Evolutionary conservation across 2,888 invertebrate genomes (phyloP).

Genomic region (Anodontia alba): DNA sequence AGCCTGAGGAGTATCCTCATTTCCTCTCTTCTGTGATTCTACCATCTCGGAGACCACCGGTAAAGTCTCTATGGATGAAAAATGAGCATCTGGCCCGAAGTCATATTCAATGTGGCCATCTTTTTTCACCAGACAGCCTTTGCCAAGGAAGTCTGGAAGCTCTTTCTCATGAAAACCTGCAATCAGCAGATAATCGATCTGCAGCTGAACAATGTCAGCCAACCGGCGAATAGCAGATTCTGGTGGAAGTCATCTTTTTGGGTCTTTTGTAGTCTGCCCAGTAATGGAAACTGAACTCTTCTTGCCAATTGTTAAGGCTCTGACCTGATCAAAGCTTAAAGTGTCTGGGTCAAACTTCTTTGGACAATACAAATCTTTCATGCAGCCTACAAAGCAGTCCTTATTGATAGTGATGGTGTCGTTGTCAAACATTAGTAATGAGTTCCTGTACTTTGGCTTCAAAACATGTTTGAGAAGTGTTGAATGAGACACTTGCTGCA

Average conservation of each 20-base stretch:
- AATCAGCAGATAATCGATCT: constrained; percentile 22
- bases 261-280: neutral
- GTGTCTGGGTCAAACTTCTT: neutral
- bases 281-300: neutral
- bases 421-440: neutral
- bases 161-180: constrained; percentile 4
- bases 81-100: neutral
- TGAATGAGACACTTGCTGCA: constrained; percentile 20
- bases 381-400: neutral
- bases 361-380: constrained; percentile 17
- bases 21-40: neutral
- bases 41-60: neutral
- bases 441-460: neutral
- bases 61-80: neutral
- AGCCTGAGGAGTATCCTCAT: neutral
- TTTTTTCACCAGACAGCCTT: neutral
- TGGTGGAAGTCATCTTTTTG: constrained; percentile 27
- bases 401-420: neutral
- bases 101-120: neutral
- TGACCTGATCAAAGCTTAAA: neutral
- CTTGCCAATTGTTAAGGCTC: constrained; percentile 20
- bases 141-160: neutral
- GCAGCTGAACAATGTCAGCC: constrained; percentile 14
- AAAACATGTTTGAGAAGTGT: constrained; percentile 6
- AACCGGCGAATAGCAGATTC: constrained; percentile 5